Conservation (phyloP, 1,140 invertebrate genomes). For the Drosophila kepulauana region DNA sequence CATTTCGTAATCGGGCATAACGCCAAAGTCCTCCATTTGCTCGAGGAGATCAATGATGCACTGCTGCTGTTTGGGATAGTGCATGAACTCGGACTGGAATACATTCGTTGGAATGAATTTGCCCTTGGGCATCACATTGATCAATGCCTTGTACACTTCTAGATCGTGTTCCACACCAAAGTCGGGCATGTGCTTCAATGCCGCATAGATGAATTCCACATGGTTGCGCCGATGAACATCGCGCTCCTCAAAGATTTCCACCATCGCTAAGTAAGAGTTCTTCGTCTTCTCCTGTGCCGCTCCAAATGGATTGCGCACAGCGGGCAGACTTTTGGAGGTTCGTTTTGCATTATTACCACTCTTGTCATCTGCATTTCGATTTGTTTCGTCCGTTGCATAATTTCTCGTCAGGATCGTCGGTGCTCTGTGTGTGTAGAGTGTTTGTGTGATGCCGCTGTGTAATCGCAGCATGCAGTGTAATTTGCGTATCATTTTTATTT, state of each 20-base stretch:
- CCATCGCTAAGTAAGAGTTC: slow-evolving; percentile 90
- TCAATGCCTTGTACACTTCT: slow-evolving; percentile 95
- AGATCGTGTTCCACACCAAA: slow-evolving; percentile 96
- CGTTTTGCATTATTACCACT: slow-evolving; percentile 22
- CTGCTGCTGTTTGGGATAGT: slow-evolving; percentile 97
- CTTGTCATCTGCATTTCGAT: slow-evolving; percentile 21
- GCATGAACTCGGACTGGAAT: slow-evolving; percentile 94
- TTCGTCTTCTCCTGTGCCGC: slow-evolving; percentile 88
- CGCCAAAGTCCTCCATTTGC: slow-evolving; percentile 86
- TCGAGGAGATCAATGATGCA: slow-evolving; percentile 93
- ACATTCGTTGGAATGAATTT: slow-evolving; percentile 93
- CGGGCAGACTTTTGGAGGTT: slow-evolving; percentile 54
- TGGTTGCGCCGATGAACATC: slow-evolving; percentile 90
- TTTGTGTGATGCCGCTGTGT: slow-evolving; percentile 38
- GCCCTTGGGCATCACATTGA: slow-evolving; percentile 97
- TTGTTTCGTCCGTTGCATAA: slow-evolving; percentile 37
- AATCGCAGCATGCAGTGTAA: slow-evolving; percentile 59
- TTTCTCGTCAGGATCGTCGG: slow-evolving; percentile 21
- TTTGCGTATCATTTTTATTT: slow-evolving; percentile 74
- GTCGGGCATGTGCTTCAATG: slow-evolving; percentile 94
- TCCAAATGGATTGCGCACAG: slow-evolving; percentile 69
- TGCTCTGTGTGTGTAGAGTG: slow-evolving; percentile 24
- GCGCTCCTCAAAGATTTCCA: slow-evolving; percentile 89
- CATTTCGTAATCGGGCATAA: slow-evolving; percentile 96
- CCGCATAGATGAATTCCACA: slow-evolving; percentile 97